Conservation (phyloP, 2,797 vertebrate genomes). For the Microctenopoma stevenorrisi region DNA sequence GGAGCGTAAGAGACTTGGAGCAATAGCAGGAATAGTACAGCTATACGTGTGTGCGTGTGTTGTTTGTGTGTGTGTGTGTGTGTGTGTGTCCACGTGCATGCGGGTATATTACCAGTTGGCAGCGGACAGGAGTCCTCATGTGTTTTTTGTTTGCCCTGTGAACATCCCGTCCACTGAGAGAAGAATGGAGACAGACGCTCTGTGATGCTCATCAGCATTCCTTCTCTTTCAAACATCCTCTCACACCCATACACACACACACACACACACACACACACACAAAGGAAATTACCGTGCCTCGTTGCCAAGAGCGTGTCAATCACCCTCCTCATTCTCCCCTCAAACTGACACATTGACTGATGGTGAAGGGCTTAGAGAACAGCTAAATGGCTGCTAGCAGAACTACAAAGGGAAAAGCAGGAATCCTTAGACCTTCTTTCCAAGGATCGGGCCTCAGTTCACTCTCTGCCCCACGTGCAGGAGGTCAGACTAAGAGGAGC, state of each 20-base stretch:
- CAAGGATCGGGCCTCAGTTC: slow-evolving; percentile 63
- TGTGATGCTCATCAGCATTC: slow-evolving; percentile 77
- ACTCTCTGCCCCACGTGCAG: slow-evolving; percentile 52
- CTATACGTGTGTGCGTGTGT: slow-evolving; percentile 9
- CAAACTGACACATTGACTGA: slow-evolving; percentile 80
- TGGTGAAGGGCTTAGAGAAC: slow-evolving; percentile 70
- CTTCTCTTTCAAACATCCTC: slow-evolving; percentile 72
- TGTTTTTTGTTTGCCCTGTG: slow-evolving; percentile 82
- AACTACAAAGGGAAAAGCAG: slow-evolving; percentile 76
- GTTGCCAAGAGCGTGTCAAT: slow-evolving; percentile 79
- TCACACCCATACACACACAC: slow-evolving; percentile 65
- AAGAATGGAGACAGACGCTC: slow-evolving; percentile 78
- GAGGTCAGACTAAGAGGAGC: slow-evolving; percentile 65
- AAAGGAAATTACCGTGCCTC: slow-evolving; percentile 70
- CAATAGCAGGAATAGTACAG: slow-evolving; percentile 49
- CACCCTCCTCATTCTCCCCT: slow-evolving; percentile 67
- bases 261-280: slow-evolving; percentile 46
- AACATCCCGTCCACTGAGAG: slow-evolving; percentile 81
- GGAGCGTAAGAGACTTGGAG: slow-evolving; percentile 60
- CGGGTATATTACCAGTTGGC: slow-evolving; percentile 80
- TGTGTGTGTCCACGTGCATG: slow-evolving; percentile 18
- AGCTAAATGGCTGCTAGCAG: slow-evolving; percentile 73
- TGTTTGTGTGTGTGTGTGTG: slow-evolving; percentile 24
- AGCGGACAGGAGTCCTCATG: slow-evolving; percentile 74
- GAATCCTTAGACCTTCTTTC: slow-evolving; percentile 68